A percentile compares a stretch with the other conserved stretches of the same genome.
phyloP scores from a whole-genome alignment of 1,140 invertebrate species.

The Drosophila simulans region DNA sequence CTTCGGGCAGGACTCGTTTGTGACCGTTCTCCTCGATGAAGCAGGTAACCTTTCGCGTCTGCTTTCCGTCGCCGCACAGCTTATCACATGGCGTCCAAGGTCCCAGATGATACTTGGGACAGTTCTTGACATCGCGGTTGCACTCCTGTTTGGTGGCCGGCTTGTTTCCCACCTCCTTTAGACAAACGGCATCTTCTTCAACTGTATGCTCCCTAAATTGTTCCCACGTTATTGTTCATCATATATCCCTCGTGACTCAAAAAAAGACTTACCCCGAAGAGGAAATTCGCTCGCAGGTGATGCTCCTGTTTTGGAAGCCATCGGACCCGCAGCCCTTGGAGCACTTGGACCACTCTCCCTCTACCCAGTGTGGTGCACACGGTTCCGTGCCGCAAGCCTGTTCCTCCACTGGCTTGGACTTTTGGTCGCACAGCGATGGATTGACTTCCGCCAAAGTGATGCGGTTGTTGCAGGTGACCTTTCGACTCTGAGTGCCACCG shows the following conservation, averaged over 20 bases:
- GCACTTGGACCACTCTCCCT: conserved; percentile 93
- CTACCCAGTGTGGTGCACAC: conserved; percentile 93
- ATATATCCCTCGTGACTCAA: background rate
- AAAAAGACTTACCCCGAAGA: conserved; percentile 85
- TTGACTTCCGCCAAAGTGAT: conserved; percentile 89
- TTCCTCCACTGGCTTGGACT: conserved; percentile 88
- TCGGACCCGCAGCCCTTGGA: conserved; percentile 92
- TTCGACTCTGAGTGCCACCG: conserved; percentile 92
- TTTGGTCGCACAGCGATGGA: conserved; percentile 91
- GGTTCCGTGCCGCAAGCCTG: conserved; percentile 90
- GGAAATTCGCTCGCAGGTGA: conserved; percentile 89
- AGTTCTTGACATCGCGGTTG: conserved; percentile 89
- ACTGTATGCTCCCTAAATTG: conserved; percentile 47
- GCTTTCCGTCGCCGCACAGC: conserved; percentile 93
- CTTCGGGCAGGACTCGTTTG: conserved; percentile 89
- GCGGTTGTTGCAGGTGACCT: conserved; percentile 89
- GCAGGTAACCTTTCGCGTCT: conserved; percentile 90
- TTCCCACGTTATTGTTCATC: fast-evolving
- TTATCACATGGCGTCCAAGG: conserved; percentile 96
- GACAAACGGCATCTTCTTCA: conserved; percentile 89
- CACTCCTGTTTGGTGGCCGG: conserved; percentile 90
- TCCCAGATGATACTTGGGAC: conserved; percentile 93
- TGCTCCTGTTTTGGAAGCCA: conserved; percentile 88
- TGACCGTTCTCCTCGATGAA: conserved; percentile 89
- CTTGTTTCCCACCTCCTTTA: conserved; percentile 88